These are phyloP conservation scores for Urechis unicinctus DNA, from an alignment of 2,888 invertebrate genomes.

Conservation along the genomic window DNA sequence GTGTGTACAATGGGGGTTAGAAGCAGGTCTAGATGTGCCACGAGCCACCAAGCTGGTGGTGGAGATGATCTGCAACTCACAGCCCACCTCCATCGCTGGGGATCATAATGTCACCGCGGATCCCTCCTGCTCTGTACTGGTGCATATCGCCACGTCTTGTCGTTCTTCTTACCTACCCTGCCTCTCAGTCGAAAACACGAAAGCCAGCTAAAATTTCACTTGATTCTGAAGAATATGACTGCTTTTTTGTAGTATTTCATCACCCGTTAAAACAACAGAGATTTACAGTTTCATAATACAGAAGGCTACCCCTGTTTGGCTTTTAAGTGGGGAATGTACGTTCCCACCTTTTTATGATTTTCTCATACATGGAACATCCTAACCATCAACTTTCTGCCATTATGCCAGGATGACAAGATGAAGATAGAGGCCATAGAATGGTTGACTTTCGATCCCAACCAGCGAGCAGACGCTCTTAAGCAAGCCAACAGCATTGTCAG, in stretches of 20 bases:
- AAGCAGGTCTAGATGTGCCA: slow-evolving; percentile 73
- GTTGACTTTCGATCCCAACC: slow-evolving; percentile 69
- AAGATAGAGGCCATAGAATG: slow-evolving; percentile 79
- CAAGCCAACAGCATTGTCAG: slow-evolving; percentile 85
- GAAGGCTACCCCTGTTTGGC: too few species aligned
- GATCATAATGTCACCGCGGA: slow-evolving; percentile 58
- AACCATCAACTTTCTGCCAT: neutral
- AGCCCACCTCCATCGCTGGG: slow-evolving; percentile 24
- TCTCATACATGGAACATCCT: too few species aligned
- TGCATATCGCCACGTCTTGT: neutral
- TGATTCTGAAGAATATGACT: too few species aligned
- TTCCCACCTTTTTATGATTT: too few species aligned
- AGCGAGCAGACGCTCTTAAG: slow-evolving; percentile 73
- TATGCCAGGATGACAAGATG: slow-evolving; percentile 61
- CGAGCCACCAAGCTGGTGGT: slow-evolving; percentile 79
- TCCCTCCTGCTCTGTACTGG: slow-evolving; percentile 10
- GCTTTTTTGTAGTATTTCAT: too few species aligned
- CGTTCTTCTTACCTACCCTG: too few species aligned
- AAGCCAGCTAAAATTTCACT: too few species aligned
- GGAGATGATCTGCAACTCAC: slow-evolving; percentile 60
- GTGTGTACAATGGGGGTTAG: slow-evolving; percentile 56
- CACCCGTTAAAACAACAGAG: too few species aligned
- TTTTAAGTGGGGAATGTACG: too few species aligned
- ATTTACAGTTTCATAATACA: too few species aligned
- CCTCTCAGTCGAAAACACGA: too few species aligned